Conservation (phyloP, 2,113 vertebrate genomes). For the Tauraco erythrolophus region DNA sequence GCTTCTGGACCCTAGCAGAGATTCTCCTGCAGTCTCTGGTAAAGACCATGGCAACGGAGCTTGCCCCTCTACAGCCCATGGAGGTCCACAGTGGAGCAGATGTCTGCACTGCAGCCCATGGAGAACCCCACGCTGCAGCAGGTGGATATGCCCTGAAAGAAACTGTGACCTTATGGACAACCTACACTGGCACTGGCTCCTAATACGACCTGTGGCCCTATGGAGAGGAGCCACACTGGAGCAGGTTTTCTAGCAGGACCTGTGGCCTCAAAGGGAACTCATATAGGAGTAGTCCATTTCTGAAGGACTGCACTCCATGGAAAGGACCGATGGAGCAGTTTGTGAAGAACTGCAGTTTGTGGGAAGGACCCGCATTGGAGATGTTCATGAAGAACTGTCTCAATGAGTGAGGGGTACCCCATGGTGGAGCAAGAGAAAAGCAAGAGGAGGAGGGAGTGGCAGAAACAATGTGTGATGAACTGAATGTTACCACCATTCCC, state of each 20-base stretch:
- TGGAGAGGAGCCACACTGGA: too few species aligned
- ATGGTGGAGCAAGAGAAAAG: neutral
- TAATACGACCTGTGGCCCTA: neutral
- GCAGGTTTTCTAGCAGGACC: neutral
- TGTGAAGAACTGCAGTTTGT: too few species aligned
- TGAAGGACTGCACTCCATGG: neutral
- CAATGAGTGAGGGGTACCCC: too few species aligned
- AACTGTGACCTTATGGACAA: neutral
- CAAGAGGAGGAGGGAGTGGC: neutral
- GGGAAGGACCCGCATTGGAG: neutral
- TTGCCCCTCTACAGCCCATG: too few species aligned
- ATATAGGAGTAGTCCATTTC: neutral
- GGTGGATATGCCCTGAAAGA: neutral
- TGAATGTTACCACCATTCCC: too few species aligned
- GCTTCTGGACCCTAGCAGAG: too few species aligned
- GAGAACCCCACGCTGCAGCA: fast-evolving
- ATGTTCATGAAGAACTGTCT: neutral
- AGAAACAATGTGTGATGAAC: too few species aligned
- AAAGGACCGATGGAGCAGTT: neutral
- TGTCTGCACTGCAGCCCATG: too few species aligned
- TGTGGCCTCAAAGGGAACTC: neutral
- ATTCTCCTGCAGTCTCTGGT: too few species aligned
- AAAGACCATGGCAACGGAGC: too few species aligned
- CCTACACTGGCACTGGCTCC: neutral
- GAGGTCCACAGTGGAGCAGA: too few species aligned